These are phyloP conservation scores for Orientallactaga sibirica DNA, from an alignment of 2,797 vertebrate species.

Conservation along the genomic window DNA sequence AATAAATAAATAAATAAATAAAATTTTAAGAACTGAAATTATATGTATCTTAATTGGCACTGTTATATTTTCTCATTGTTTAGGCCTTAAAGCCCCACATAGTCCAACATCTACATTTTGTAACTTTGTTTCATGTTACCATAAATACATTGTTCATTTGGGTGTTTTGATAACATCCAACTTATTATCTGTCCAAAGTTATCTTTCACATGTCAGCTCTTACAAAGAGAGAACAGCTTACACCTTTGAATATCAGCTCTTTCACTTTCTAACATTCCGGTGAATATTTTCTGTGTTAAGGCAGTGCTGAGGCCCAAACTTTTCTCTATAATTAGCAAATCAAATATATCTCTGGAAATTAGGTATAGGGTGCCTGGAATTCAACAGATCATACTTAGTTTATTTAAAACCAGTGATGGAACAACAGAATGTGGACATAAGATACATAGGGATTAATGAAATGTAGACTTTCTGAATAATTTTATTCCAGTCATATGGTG, in stretches of 20 bases:
- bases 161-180: background rate
- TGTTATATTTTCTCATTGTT: background rate
- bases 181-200: background rate
- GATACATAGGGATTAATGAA: slow-evolving; percentile 73
- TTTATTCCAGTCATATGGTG: slow-evolving; percentile 71
- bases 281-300: background rate
- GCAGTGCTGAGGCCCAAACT: background rate
- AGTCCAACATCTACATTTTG: background rate
- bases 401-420: slow-evolving; percentile 71
- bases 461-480: slow-evolving; percentile 64
- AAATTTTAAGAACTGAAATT: background rate
- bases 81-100: background rate
- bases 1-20: too few relatives aligned
- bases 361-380: background rate
- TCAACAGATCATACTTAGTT: slow-evolving; percentile 60
- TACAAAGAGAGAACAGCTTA: background rate
- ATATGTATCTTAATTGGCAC: background rate
- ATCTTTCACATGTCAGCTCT: slow-evolving; percentile 13
- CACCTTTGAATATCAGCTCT: background rate
- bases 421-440: slow-evolving; percentile 63
- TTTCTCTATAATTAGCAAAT: background rate
- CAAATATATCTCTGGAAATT: slow-evolving; percentile 11
- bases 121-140: background rate
- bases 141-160: background rate
- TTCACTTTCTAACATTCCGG: background rate